phyloP scores from a whole-genome alignment of 2,888 invertebrate genomes.

The Xanthia icteritia region DNA sequence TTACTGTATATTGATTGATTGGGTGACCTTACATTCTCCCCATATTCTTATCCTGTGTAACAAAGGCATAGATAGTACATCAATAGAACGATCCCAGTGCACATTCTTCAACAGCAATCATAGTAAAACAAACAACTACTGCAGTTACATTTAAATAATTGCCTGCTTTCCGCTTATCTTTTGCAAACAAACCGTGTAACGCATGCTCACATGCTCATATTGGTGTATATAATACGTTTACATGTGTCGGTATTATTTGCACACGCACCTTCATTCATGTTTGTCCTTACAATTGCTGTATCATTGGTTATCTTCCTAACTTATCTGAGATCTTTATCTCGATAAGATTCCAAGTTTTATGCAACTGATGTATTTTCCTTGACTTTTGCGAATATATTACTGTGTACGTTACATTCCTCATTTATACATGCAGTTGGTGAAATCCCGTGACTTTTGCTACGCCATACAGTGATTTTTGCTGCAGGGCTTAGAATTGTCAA shows the following conservation, averaged over 20 bases:
- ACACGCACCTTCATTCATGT: constrained; percentile 39
- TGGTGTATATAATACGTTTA: background rate
- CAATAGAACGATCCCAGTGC: background rate
- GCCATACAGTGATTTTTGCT: background rate
- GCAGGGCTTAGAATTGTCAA: background rate
- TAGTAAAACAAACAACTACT: constrained; percentile 25
- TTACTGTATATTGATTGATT: background rate
- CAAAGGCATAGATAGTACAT: background rate
- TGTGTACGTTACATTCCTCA: background rate
- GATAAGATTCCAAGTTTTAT: constrained; percentile 29
- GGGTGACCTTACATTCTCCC: background rate
- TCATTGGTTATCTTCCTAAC: constrained; percentile 34
- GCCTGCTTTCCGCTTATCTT: constrained; percentile 43
- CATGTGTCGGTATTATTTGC: constrained; percentile 27
- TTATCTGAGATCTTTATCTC: constrained; percentile 54
- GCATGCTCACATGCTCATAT: background rate
- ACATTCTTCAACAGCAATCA: constrained; percentile 14
- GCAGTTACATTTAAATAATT: constrained; percentile 25
- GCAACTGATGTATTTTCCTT: constrained; percentile 11
- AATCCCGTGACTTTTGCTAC: background rate
- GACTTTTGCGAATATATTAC: background rate
- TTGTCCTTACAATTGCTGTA: constrained; percentile 9
- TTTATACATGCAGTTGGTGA: background rate
- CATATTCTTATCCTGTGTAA: background rate
- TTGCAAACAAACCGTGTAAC: constrained; percentile 33